Base-by-base conservation (phyloP, 2,888 invertebrate species). In the Noctua janthe region DNA sequence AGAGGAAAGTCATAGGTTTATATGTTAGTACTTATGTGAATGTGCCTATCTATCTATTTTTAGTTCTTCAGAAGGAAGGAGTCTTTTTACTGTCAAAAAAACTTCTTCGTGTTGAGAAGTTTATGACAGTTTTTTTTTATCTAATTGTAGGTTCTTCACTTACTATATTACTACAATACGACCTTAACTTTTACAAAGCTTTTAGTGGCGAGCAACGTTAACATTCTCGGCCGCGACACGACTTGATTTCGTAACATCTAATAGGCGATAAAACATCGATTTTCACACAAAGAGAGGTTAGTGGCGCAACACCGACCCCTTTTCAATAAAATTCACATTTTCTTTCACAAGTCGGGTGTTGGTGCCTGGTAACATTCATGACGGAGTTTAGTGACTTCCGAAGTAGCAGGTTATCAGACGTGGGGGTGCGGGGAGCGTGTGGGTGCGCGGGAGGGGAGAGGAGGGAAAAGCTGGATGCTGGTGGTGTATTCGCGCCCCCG, bases 401-500 rank as follows among this genome's bases (percentile, higher is more conserved):
- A 96, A 96, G 97, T 96, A 96, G 96, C 96, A 96, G 96, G 97
- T 97, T 97, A 97, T 97, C 97, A 96, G 96, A 94, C 94, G 93
- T 90, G 92, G 91, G 90, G 91, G 91, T 86, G 89, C 90, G 90
- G 90, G 88, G 91, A 86, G 91, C 91, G 88, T 56, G 90, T 88
- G 86, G 82, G 90, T 85, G 87, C 90, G 90, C 86, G 89, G 90
- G 85, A 78, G 88, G 90, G 81, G 90, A 88, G 91, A 89, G 93
- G 92, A 89, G 93, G 92, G 94, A 90, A 93, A 94, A 93, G 94
- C 94, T 95, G 95, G 96, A 94, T 94, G 94, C 93, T 94, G 94
- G 94, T 94, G 94, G 95, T 93, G 91, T 89, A 84, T 90, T 89
- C 74, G 89, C 93, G 93, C 95, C 95, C 95, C 95, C 95, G 95